Base-by-base conservation (phyloP, 2,888 invertebrate species). In the Parnassius smintheus region DNA sequence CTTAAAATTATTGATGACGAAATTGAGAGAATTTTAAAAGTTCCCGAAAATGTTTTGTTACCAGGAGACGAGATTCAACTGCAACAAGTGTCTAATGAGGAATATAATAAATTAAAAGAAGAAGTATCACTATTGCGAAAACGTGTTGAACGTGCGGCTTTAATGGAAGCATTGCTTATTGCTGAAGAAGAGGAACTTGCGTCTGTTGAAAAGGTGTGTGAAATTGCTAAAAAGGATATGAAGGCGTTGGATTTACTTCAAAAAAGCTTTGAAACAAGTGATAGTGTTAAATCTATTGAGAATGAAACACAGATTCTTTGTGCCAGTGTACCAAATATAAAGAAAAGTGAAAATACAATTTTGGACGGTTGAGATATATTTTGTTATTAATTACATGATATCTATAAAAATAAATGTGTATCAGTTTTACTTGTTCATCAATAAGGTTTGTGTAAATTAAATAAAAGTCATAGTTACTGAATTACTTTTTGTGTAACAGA, bases 221-320 rank as follows among this genome's bases (percentile, higher is more conserved):
- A 89, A 73, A 75, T 78, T 44, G 88, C 88, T 0, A 86, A 85
- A 56, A 88, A 85, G 62, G 86, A 91, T 61, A 88, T 90, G 85
- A 85, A 88, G 68, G 73, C 80, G 1, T 67, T 88, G 46, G 88
- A 90, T 72, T 66, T 82, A 61, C 65, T 89, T 7, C 74, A 76
- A 18, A 88, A 85, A 58, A 81, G 73, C 62, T 71, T 74, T 55
- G 81, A 82, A 9, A 73, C 67, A 56, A 75, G 69, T 67, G 72
- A 81, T 10, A 67, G 59, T 66, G 67, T 85, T 18, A 85, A 83
- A 69, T 56, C 71, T 1, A 73, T 86, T 2, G 76, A 81, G 61
- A 77, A 65, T 72, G 81, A 86, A 59, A 77, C 85, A 2, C 75
- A 83, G 62, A 81, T 86, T 54, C 73, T 91, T 60, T 81, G 83